Base-by-base conservation (phyloP, 92 coral and sea anemone species). In the Ricordea florida region DNA sequence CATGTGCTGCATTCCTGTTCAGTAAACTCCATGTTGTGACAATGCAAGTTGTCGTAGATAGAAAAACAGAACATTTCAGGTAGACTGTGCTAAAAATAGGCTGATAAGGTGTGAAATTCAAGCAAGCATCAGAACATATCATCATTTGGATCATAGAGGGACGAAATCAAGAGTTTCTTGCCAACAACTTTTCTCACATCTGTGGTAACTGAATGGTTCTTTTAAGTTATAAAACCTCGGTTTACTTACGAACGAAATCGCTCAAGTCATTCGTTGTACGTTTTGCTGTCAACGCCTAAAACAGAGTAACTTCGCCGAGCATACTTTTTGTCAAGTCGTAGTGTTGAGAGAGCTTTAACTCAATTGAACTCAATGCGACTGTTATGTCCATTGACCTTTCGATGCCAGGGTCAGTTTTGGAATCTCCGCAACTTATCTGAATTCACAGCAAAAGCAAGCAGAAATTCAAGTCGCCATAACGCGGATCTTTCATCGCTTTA, bases 371-470 rank as follows among this genome's bases (percentile, higher is more conserved):
- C 7, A 20, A 32, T 25, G 40, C 30, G 49, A n/a, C 26, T 41
- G 4, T 62, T 52, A 14, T 23, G n/a, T n/a, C n/a, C 69, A 26
- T 52, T 14, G 16, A n/a, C 52, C 3, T n/a, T n/a, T n/a, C n/a
- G n/a, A 62, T 37, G 31, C 48, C 40, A 40, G 43, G 31, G 50
- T 40, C 69, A 62, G 25, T 62, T 52, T 25, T 42, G 10, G 21
- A 42, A 62, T 62, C 27, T 62, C 43, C 69, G 43, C 69, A 41
- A 62, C 69, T 62, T 62, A 36, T 13, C 51, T 52, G 53, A 47
- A 15, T 30, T 33, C 14, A 32, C 14, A 10, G 24, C 21, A 57
- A 31, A 33, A 57, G 11, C 32, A 17, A 27, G 30, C 33, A 40
- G 9, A 26, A 24, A 7, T 16, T 62, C 5, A 41, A 41, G 28